Evolutionary conservation across 1,140 invertebrate genomes (phyloP), one percentile per base, ranked within the genome.

Genomic region (Papilio glaucus): DNA sequence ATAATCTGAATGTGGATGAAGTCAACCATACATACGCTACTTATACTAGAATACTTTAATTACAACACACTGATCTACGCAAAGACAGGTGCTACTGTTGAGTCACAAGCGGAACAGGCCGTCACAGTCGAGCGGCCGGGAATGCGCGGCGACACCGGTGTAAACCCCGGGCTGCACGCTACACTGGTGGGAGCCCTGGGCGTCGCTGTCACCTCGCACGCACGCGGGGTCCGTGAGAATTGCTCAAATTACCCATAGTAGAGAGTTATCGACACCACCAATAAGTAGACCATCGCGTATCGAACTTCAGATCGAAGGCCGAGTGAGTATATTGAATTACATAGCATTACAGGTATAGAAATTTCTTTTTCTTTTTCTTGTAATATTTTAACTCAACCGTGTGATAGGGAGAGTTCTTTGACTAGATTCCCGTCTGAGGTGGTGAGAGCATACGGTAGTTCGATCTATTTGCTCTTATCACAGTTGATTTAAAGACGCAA

Each of bases 81-180:
- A 1, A 49, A 49, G 18, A 49, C 9, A 33, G 49, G 49, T 26
- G 60, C 26, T 15, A 62, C 60, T 15, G 1, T 33, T 24, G 1
- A 37, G 75, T 24, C 8, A 8, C n/a, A 79, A 72, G 24, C 37
- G 53, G 75, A 77, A 8, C 7, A 10, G 4, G 29, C 24, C 71
- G 72, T 72, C 72, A 61, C 76, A 62, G 72, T 71, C 73, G 72
- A 72, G 62, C 72, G 77, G 68, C 24, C 75, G 75, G 72, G 77
- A 78, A 80, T 78, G 79, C 69, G 71, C 72, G 71, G 71, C 45
- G 53, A 75, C 72, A 78, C 77, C 79, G 78, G 77, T 80, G 79
- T 72, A 77, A 80, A 42, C 26, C 61, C 49, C 53, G 62, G 15
- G 45, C 39, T 10, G 63, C 26, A 33, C 24, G 29, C 37, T 37